Conservation (phyloP, 1,140 invertebrate genomes). For the Camponotus pennsylvanicus region DNA sequence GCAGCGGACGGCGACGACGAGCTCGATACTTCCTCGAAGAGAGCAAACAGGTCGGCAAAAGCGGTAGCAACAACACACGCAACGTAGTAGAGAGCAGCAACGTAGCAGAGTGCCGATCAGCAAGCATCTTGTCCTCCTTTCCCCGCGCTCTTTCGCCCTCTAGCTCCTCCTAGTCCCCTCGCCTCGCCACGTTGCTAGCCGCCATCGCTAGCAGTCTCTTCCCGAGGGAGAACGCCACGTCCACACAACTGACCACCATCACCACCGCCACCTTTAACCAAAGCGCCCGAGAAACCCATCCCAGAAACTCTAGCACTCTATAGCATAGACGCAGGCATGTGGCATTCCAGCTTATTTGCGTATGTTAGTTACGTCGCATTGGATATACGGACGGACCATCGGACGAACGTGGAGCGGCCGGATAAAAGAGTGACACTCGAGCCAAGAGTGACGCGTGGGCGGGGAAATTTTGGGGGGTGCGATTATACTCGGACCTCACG, state of each 20-base stretch:
- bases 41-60: slow-evolving; percentile 53
- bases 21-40: slow-evolving; percentile 37
- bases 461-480: neutral
- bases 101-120: slow-evolving; percentile 55
- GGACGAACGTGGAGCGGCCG: slow-evolving; percentile 27
- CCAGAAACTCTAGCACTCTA: slow-evolving; percentile 75
- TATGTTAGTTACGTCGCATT: slow-evolving; percentile 67
- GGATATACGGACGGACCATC: neutral
- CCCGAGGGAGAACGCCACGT: slow-evolving; percentile 12
- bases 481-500: slow-evolving; percentile 16
- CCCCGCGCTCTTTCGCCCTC: slow-evolving; percentile 39
- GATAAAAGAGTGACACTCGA: slow-evolving; percentile 4
- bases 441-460: neutral
- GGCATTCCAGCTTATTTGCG: slow-evolving; percentile 80
- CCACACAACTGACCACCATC: neutral
- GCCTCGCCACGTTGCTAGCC: slow-evolving; percentile 34
- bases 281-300: slow-evolving; percentile 16
- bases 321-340: slow-evolving; percentile 83
- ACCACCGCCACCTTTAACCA: slow-evolving; percentile 32
- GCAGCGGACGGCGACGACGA: slow-evolving; percentile 46
- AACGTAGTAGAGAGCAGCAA: slow-evolving; percentile 55
- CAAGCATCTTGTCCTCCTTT: slow-evolving; percentile 69
- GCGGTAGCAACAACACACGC: slow-evolving; percentile 52
- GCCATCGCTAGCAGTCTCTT: slow-evolving; percentile 31
- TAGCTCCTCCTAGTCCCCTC: neutral